Evolutionary conservation across 2,888 invertebrate species (phyloP).

Genomic region (Synergus umbraculus): DNA sequence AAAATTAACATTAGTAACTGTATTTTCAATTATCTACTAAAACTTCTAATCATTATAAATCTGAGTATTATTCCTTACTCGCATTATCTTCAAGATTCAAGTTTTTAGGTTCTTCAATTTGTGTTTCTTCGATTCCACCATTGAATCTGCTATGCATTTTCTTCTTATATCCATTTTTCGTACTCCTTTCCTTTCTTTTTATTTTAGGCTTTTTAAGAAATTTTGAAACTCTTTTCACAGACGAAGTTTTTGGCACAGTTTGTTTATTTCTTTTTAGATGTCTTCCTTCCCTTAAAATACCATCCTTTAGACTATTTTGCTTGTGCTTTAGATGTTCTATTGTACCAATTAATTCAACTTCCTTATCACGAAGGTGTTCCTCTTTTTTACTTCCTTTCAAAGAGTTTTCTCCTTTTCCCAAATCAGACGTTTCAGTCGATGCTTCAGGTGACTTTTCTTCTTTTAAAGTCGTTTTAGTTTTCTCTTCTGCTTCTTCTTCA

Average conservation of each 20-base stretch:
- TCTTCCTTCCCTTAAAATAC: neutral
- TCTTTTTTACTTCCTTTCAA: neutral
- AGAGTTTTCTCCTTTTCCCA: neutral
- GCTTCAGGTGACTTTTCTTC: neutral
- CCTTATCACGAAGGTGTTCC: neutral
- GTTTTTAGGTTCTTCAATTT: too few relatives aligned
- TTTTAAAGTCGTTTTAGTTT: neutral
- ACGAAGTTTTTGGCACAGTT: neutral
- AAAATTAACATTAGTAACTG: too few relatives aligned
- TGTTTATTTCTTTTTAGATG: neutral
- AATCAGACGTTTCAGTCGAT: neutral
- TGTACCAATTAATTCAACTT: neutral
- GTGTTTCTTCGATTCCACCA: too few relatives aligned
- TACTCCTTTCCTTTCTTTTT: neutral
- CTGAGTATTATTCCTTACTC: neutral
- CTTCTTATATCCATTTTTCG: neutral
- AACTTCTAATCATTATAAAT: neutral
- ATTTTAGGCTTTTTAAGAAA: neutral
- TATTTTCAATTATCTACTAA: neutral
- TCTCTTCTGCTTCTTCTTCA: neutral
- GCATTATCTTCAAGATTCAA: neutral
- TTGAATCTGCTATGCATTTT: neutral
- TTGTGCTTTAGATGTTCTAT: neutral
- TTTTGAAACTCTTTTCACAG: neutral
- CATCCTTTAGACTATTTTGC: neutral